phyloP scores from a whole-genome alignment of 2,113 vertebrate species.

The Siniperca chuatsi region DNA sequence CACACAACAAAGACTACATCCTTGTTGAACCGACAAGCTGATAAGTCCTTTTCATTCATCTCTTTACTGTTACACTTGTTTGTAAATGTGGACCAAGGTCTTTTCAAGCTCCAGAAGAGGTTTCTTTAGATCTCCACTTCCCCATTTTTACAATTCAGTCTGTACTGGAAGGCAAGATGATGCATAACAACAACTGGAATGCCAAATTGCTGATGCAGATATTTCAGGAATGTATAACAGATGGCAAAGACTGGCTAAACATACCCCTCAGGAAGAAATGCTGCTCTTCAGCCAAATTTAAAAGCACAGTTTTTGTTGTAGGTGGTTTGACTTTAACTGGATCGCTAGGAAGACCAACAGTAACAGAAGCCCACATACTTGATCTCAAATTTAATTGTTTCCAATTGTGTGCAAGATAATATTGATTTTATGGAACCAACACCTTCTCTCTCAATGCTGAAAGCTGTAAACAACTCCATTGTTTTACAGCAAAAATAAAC shows the following conservation, averaged over 20 bases:
- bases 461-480: slow-evolving; percentile 37
- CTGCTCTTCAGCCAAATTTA: slow-evolving; percentile 13
- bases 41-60: background rate
- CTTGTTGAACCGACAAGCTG: background rate
- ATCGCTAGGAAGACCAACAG: background rate
- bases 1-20: background rate
- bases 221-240: slow-evolving; percentile 66
- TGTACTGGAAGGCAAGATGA: slow-evolving; percentile 42
- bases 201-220: slow-evolving; percentile 55
- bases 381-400: slow-evolving; percentile 12
- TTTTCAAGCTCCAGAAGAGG: background rate
- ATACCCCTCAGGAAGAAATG: slow-evolving; percentile 4
- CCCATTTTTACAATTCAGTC: slow-evolving; percentile 25
- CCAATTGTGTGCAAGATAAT: slow-evolving; percentile 26
- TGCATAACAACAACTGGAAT: slow-evolving; percentile 71
- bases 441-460: background rate
- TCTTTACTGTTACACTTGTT: background rate
- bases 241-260: slow-evolving; percentile 41
- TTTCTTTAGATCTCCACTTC: slow-evolving; percentile 8
- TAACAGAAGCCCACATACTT: background rate
- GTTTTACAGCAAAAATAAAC: slow-evolving; percentile 33
- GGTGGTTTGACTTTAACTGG: background rate
- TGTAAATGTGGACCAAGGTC: slow-evolving; percentile 28
- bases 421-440: slow-evolving; percentile 2
- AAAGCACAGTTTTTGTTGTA: background rate